A percentile compares a stretch with the other conserved stretches of the same genome.
Evolutionary conservation across 2,113 vertebrate species (phyloP).

Genomic region (Camarhynchus parvulus): DNA sequence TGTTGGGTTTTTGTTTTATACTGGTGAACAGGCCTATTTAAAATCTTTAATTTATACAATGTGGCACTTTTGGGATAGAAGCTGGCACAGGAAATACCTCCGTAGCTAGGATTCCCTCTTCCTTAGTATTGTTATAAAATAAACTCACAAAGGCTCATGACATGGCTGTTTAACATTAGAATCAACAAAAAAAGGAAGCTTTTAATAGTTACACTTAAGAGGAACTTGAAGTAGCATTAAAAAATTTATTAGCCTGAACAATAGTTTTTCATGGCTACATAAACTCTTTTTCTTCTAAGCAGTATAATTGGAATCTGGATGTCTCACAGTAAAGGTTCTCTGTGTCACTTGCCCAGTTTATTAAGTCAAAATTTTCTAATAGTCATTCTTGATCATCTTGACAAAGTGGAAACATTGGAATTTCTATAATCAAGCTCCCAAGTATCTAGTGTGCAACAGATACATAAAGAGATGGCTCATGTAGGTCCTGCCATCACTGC

Average conservation of each 20-base stretch:
- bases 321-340: background rate
- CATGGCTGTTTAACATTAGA: constrained; percentile 1
- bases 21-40: background rate
- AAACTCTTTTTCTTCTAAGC: background rate
- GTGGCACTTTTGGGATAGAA: background rate
- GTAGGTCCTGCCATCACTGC: background rate
- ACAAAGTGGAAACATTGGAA: background rate
- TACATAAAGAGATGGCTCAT: background rate
- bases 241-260: constrained; percentile 1
- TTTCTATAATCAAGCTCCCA: background rate
- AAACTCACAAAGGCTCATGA: background rate
- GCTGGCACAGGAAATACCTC: background rate
- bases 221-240: constrained; percentile 8
- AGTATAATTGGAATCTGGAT: background rate
- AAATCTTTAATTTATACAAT: background rate
- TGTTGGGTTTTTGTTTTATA: background rate
- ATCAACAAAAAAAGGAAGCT: background rate
- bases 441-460: background rate
- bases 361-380: background rate
- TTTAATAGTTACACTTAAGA: constrained; percentile 4
- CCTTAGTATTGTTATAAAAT: background rate
- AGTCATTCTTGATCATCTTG: background rate
- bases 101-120: constrained; percentile 23
- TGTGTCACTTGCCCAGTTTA: background rate
- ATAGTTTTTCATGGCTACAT: constrained; percentile 14